phyloP scores from a whole-genome alignment of 2,113 vertebrate species.

The Peromyscus polionotus region DNA sequence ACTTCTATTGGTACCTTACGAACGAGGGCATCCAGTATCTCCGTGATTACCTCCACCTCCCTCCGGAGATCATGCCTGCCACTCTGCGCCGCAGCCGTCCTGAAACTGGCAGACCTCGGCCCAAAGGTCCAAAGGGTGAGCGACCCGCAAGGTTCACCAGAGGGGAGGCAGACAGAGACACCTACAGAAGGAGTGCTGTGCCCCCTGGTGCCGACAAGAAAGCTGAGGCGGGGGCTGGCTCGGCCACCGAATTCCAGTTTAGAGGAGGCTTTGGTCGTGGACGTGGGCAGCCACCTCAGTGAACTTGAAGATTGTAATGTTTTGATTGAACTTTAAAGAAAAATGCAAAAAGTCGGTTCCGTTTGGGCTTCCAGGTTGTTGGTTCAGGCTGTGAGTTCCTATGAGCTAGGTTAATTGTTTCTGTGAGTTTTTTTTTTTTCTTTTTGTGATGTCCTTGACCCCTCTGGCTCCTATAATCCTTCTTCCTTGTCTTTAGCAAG shows the following conservation, averaged over 20 bases:
- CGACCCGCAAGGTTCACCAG: no score
- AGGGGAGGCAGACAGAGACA: no score
- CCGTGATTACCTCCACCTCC: conserved; percentile 97
- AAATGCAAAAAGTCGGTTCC: conserved; percentile 57
- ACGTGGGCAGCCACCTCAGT: conserved; percentile 97
- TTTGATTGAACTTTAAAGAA: conserved; percentile 94
- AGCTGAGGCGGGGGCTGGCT: conserved; percentile 97
- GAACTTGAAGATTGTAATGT: conserved; percentile 88
- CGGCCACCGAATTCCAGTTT: conserved; percentile 98
- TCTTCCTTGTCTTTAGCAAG: neutral
- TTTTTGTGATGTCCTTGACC: neutral
- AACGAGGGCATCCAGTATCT: conserved; percentile 99
- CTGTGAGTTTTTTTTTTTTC: no score
- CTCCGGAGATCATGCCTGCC: conserved; percentile 97
- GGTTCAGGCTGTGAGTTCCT: neutral
- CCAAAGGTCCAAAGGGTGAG: no score
- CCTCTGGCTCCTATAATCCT: neutral
- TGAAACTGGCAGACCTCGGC: no score
- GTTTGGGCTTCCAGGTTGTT: neutral
- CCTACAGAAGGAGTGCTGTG: no score
- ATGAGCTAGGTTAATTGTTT: neutral
- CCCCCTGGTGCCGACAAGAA: conserved; percentile 96
- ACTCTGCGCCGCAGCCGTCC: conserved; percentile 78
- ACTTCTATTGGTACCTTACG: conserved; percentile 99
- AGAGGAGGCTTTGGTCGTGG: conserved; percentile 99